These are phyloP conservation scores for Halichoeres trimaculatus DNA, from an alignment of 2,113 vertebrate genomes.

Conservation along the genomic window DNA sequence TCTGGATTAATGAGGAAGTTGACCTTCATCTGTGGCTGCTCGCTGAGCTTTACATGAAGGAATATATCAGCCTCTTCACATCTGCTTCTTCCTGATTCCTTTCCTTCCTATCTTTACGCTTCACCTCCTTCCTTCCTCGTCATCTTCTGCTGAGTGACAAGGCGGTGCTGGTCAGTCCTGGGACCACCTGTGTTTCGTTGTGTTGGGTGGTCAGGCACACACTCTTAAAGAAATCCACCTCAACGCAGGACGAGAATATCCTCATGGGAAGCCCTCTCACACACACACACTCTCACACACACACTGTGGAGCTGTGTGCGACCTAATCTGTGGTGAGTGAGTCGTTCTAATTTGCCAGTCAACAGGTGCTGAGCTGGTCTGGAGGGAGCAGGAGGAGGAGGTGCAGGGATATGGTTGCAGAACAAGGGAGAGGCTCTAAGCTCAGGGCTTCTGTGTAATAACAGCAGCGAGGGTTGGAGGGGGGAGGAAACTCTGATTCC, in stretches of 20 bases:
- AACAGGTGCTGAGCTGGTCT: conserved; percentile 73
- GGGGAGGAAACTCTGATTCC: too few species aligned
- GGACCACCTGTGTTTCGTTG: conserved; percentile 70
- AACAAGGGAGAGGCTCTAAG: conserved; percentile 53
- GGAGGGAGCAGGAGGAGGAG: conserved; percentile 39
- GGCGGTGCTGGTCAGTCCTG: conserved; percentile 53
- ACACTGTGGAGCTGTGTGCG: conserved; percentile 37
- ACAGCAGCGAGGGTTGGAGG: conserved; percentile 43
- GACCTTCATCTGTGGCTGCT: conserved; percentile 59
- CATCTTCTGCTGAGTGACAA: conserved; percentile 65
- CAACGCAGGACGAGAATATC: conserved; percentile 47
- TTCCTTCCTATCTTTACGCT: too few species aligned
- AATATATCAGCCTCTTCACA: conserved; percentile 14
- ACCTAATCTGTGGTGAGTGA: conserved; percentile 73
- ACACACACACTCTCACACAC: conserved; percentile 27
- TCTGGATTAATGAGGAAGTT: conserved; percentile 75
- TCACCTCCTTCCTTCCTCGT: too few species aligned
- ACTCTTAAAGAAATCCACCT: conserved; percentile 36
- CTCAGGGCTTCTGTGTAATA: conserved; percentile 67
- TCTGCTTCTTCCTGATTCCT: conserved; percentile 18
- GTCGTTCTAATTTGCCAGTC: conserved; percentile 76
- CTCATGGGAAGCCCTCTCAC: conserved; percentile 42
- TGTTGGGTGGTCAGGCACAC: conserved; percentile 73
- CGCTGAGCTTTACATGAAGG: neutral
- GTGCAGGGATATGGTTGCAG: conserved; percentile 50